phyloP scores from a whole-genome alignment of 2,888 invertebrate species.

The Rhaphigaster nebulosa region DNA sequence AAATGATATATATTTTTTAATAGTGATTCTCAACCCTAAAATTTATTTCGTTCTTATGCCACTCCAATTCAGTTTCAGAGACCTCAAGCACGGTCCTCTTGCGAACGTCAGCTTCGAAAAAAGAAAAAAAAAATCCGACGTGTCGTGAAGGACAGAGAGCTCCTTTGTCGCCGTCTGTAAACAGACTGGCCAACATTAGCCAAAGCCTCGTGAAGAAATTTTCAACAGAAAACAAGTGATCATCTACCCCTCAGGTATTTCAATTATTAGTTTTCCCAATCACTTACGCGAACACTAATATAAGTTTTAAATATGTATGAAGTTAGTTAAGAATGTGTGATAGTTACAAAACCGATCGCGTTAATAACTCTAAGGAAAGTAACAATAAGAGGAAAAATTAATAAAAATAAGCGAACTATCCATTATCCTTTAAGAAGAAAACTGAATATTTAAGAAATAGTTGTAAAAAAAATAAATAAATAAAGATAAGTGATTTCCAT shows the following conservation, averaged over 20 bases:
- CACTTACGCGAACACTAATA: not conserved
- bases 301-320: too few relatives aligned
- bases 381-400: too few relatives aligned
- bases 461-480: too few relatives aligned
- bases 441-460: too few relatives aligned
- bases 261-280: not conserved
- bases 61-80: not conserved
- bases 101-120: not conserved
- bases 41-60: not conserved
- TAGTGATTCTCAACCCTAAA: not conserved
- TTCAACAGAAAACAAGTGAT: not conserved
- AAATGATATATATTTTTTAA: too few relatives aligned
- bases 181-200: not conserved
- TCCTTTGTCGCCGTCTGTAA: not conserved
- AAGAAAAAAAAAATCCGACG: not conserved
- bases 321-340: too few relatives aligned
- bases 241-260: not conserved
- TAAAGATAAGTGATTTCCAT: too few relatives aligned
- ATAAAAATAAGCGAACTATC: too few relatives aligned
- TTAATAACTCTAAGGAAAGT: too few relatives aligned
- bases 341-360: too few relatives aligned
- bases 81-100: not conserved
- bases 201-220: not conserved
- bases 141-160: not conserved
- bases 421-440: too few relatives aligned